phyloP scores from a whole-genome alignment of 2,888 invertebrate species.

The Nephrotoma appendiculata region DNA sequence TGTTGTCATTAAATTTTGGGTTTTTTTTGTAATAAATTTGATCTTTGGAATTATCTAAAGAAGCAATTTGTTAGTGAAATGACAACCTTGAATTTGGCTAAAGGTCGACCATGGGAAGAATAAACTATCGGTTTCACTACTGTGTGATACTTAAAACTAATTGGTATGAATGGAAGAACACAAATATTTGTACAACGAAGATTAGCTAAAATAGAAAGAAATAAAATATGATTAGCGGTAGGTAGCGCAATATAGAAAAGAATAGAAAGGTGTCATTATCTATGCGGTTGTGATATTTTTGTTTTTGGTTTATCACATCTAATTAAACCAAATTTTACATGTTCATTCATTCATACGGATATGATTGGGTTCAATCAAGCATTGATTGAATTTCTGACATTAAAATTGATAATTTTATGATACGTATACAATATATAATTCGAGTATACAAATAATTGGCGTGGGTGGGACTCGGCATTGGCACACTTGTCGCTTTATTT shows the following conservation, averaged over 20 bases:
- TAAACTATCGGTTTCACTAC: neutral
- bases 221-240: neutral
- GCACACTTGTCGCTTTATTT: neutral
- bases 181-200: neutral
- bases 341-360: neutral
- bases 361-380: neutral
- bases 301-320: neutral
- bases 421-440: neutral
- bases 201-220: neutral
- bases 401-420: neutral
- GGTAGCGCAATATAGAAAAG: neutral
- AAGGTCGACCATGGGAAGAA: neutral
- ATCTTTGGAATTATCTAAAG: neutral
- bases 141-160: neutral
- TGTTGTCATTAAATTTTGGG: neutral
- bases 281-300: neutral
- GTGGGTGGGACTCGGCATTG: neutral
- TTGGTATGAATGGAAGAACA: neutral
- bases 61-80: neutral
- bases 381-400: neutral
- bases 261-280: neutral
- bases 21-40: neutral
- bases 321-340: neutral
- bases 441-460: neutral
- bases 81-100: neutral